phyloP scores from a whole-genome alignment of 2,113 vertebrate genomes.

The Holacanthus passer region DNA sequence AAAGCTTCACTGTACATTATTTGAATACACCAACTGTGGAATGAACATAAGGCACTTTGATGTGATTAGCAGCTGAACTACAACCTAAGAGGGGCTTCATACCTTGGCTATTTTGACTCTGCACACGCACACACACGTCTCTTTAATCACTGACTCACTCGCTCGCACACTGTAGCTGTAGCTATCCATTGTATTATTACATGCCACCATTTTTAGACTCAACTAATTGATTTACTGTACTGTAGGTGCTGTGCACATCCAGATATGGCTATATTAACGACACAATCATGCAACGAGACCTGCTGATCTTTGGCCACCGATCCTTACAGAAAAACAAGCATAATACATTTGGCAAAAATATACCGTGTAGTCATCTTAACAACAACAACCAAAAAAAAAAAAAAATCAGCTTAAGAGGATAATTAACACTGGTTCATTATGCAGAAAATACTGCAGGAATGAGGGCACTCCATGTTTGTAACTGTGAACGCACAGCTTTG shows the following conservation, averaged over 20 bases:
- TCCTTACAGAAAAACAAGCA: constrained; percentile 64
- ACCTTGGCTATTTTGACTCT: constrained; percentile 35
- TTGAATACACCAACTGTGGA: constrained; percentile 42
- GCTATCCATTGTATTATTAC: constrained; percentile 32
- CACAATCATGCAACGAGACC: constrained; percentile 76
- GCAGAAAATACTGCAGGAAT: constrained; percentile 52
- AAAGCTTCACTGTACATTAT: constrained; percentile 60
- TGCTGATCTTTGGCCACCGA: constrained; percentile 75
- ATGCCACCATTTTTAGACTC: constrained; percentile 52
- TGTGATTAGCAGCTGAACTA: constrained; percentile 73
- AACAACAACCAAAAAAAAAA: constrained; percentile 2
- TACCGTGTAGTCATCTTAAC: constrained; percentile 50
- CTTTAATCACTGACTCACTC: constrained; percentile 9
- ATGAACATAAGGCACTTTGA: constrained; percentile 79
- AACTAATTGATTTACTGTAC: constrained; percentile 35
- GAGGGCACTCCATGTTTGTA: constrained; percentile 49
- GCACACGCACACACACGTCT: constrained; percentile 3
- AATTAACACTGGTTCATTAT: constrained; percentile 63
- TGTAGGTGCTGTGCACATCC: constrained; percentile 60
- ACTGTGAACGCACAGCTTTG: constrained; percentile 49
- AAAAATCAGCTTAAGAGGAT: constrained; percentile 42
- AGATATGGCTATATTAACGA: constrained; percentile 67
- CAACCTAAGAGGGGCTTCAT: constrained; percentile 50
- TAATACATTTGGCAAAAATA: constrained; percentile 73
- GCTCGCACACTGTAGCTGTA: constrained; percentile 17